Base-by-base conservation (phyloP, 2,888 invertebrate genomes). In the Athripsodes cinereus region DNA sequence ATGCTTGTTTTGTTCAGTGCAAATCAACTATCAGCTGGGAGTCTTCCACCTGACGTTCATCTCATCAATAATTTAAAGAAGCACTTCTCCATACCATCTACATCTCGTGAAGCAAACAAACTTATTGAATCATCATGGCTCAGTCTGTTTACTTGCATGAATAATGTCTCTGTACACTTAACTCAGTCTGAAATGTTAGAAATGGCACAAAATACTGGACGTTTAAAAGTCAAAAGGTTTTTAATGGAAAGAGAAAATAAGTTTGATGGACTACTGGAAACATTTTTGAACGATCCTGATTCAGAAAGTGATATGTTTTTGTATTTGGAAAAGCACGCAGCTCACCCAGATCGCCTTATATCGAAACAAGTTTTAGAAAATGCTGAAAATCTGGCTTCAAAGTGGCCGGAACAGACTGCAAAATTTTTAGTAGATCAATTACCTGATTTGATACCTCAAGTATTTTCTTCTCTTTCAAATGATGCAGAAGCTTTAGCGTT, bases 1-100 rank as follows among this genome's bases (percentile, higher is more conserved):
- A 76, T 76, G 63, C 68, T 78, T 26, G 64, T 77, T 22, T 74
- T 76, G 53, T 78, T 78, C 64, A 70, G 78, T 26, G 68, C 71
- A 3, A 71, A 72, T 1, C 78, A 78, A 63, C 59, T 78, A 35
- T 69, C 67, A 51, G 66, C 70, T 40, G 74, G 75, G 2, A 71
- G 74, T 16, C 48, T 65, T 8, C 76, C 76, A 1, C 63, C 70
- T 34, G 76, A 76, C 60, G 69, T 68, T 48, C 72, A 73, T 55
- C 64, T 74, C n/a, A 66, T 72, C 18, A 67, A 46, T 47, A 56
- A 63, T 59, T 44, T 63, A 19, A 63, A 63, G 44, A 55, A 22
- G 13, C 52, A 66, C 22, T 67, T 68, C 52, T 67, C 72, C 34
- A 68, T 69, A 59, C 67, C 69, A 58, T 65, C 74, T 16, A 71